A percentile compares a stretch with the other conserved stretches of the same genome.
phyloP scores from a whole-genome alignment of 2,113 vertebrate genomes.

The Damaliscus lunatus region DNA sequence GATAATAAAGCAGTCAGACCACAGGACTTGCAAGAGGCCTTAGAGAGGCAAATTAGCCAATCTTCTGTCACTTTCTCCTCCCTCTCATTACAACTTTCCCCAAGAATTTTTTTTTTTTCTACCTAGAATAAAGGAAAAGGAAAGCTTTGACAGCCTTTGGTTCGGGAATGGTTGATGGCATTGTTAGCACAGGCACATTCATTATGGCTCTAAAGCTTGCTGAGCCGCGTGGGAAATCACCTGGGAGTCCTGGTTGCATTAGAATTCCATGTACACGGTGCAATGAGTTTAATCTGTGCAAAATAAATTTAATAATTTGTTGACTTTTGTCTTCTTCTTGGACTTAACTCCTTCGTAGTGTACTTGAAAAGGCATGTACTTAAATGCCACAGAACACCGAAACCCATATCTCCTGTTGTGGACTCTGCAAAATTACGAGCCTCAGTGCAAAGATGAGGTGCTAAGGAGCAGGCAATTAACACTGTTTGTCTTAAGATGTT shows the following conservation, averaged over 20 bases:
- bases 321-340: constrained; percentile 36
- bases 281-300: neutral
- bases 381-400: neutral
- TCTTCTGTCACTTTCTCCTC: constrained; percentile 70
- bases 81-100: constrained; percentile 72
- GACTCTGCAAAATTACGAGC: neutral
- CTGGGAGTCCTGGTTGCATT: neutral
- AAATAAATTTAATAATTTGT: constrained; percentile 31
- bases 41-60: constrained; percentile 68
- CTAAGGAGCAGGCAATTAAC: neutral
- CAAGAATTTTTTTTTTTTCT: constrained; percentile 42
- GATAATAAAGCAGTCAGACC: constrained; percentile 64
- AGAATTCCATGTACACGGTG: neutral
- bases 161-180: constrained; percentile 57
- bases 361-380: constrained; percentile 21
- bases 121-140: constrained; percentile 34
- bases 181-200: constrained; percentile 60
- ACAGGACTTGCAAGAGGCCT: neutral
- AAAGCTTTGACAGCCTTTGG: constrained; percentile 66
- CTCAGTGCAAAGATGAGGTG: neutral
- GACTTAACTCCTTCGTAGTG: neutral
- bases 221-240: neutral
- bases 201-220: neutral
- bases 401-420: constrained; percentile 5
- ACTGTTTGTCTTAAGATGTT: constrained; percentile 54